phyloP scores from a whole-genome alignment of 2,888 invertebrate species.

The Pegoplata infirma region DNA sequence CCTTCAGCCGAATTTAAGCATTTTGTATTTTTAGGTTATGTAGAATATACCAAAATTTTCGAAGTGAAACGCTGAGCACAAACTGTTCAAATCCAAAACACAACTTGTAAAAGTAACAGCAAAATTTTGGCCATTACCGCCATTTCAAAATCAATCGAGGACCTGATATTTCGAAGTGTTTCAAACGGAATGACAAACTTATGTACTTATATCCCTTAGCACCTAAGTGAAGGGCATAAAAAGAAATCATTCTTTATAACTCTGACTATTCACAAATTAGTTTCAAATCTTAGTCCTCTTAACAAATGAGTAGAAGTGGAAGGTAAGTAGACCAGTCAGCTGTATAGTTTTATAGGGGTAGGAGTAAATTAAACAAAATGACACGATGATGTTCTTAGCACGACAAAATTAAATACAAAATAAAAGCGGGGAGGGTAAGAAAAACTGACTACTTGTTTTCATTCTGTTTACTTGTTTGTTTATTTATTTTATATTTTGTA shows the following conservation, averaged over 20 bases:
- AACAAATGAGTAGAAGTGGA: slow-evolving; percentile 9
- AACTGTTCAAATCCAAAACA: no score
- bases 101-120: no score
- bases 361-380: slow-evolving; percentile 52
- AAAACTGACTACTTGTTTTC: slow-evolving; percentile 13
- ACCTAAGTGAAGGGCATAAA: no score
- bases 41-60: no score
- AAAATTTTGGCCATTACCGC: no score
- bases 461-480: slow-evolving; percentile 10
- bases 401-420: slow-evolving; percentile 50
- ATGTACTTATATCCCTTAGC: no score
- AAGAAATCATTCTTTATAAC: neutral
- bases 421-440: slow-evolving; percentile 59
- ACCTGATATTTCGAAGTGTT: no score
- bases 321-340: slow-evolving; percentile 12
- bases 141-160: no score
- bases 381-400: slow-evolving; percentile 47
- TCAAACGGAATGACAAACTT: no score
- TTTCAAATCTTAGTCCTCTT: slow-evolving; percentile 38
- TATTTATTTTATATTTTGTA: slow-evolving; percentile 22
- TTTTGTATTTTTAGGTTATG: no score
- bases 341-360: slow-evolving; percentile 14
- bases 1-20: no score
- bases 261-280: slow-evolving; percentile 28
- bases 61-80: no score